Conservation (phyloP, 2,797 vertebrate species). For the Morelia viridis region DNA sequence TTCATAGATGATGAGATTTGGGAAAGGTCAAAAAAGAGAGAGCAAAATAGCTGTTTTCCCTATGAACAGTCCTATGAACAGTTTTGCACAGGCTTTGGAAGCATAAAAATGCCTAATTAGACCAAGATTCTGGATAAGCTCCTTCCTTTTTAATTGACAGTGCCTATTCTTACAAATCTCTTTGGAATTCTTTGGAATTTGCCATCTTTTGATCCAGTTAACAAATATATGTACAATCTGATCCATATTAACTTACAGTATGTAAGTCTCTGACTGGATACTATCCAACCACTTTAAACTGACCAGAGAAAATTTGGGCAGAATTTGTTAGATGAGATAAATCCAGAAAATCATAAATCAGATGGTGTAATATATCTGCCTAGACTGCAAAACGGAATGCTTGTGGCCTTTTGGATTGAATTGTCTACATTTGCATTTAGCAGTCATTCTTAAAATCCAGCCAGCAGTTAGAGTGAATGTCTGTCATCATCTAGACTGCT, state of each 20-base stretch:
- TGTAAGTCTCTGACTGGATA: neutral
- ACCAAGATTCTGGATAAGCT: neutral
- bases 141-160: neutral
- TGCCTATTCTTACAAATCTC: neutral
- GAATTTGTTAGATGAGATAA: neutral
- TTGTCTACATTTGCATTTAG: neutral
- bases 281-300: neutral
- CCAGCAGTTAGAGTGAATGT: neutral
- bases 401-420: neutral
- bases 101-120: neutral
- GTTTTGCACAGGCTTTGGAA: neutral
- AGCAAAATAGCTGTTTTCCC: neutral
- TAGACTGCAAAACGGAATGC: neutral
- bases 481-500: neutral
- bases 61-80: neutral
- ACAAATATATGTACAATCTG: neutral
- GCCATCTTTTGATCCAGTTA: neutral
- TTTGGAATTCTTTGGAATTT: neutral
- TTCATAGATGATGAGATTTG: neutral
- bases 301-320: neutral
- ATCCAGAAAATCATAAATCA: neutral
- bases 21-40: neutral
- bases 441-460: neutral
- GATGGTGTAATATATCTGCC: neutral
- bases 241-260: neutral